Base-by-base conservation (phyloP, 2,888 invertebrate genomes). In the Drosophila pegasa region DNA sequence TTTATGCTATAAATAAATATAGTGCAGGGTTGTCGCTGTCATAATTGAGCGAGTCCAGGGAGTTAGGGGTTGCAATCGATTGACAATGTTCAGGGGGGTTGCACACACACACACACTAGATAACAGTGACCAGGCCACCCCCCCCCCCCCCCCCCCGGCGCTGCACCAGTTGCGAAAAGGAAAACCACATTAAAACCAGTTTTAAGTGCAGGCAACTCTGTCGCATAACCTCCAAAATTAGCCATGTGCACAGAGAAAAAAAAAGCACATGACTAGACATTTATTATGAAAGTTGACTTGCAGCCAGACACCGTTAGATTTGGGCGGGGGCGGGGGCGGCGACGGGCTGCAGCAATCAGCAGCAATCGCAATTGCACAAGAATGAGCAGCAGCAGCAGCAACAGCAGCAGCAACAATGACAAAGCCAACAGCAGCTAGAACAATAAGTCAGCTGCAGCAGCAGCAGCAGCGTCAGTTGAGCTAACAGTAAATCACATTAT, bases 401-500 rank as follows among this genome's bases (percentile, higher is more conserved):
- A 41, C 31, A 57, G 27, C 31, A 57, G 27, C 31, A 63, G 27
- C 54, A 67, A 40, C 66, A 65, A 48, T 50, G 54, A 65, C 58
- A 72, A 16, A 52, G 22, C 22, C 41, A 41, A 55, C 52, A 68
- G 48, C 75, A 55, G 35, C 51, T 31, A 73, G 58, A 73, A 73
- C 72, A 71, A 66, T 59, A 65, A 51, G 65, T 71, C 58, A 54
- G 20, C 33, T 52, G 18, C 37, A 66, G 33, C 40, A 58, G 31
- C 47, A 31, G 14, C 61, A 65, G 38, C 48, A 57, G 18, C 60
- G 52, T 27, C 43, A 57, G 33, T 71, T 64, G 57, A 65, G 70
- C 83, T 75, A 88, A 87, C 88, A 69, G 88, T 82, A 79, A 90
- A 81, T 83, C 88, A 81, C 78, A 88, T 82, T 86, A 85, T 80